Percentiles rank a stretch among this genome's conserved stretches.
These are phyloP conservation scores for Rynchops niger DNA, from an alignment of 2,113 vertebrate species.

Conservation along the genomic window DNA sequence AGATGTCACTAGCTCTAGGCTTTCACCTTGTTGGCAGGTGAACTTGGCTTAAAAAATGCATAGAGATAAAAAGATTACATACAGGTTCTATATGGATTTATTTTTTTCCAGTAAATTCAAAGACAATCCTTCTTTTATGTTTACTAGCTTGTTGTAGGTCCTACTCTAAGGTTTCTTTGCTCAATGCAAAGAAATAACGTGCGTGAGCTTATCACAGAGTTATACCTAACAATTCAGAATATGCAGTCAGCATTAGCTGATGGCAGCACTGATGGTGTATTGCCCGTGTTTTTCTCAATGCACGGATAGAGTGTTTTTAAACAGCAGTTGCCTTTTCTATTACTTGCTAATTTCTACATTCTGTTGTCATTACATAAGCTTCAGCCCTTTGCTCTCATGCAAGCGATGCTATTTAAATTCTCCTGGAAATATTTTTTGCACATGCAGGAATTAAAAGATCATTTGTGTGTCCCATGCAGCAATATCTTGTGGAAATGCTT, in stretches of 20 bases:
- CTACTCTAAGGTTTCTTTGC: neutral
- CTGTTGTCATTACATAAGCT: neutral
- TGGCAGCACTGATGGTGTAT: neutral
- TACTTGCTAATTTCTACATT: neutral
- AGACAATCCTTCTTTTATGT: neutral
- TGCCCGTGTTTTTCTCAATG: neutral
- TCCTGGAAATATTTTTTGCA: neutral
- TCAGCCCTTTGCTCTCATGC: neutral
- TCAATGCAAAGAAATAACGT: neutral
- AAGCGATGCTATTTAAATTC: neutral
- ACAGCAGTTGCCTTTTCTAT: neutral
- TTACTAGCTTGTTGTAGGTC: neutral
- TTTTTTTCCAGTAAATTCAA: neutral
- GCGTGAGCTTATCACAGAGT: neutral
- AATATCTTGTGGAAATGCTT: neutral
- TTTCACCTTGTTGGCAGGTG: neutral
- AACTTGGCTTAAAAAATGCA: neutral
- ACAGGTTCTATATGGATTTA: neutral
- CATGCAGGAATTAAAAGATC: neutral
- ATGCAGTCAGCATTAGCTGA: neutral
- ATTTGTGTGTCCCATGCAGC: slow-evolving; percentile 18
- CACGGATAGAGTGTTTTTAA: neutral
- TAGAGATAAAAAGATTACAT: neutral
- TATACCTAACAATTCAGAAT: neutral
- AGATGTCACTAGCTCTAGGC: neutral